Percentiles rank a stretch among this genome's conserved stretches.
Evolutionary conservation across 2,113 vertebrate genomes (phyloP).

Genomic region (Cichladusa arquata): DNA sequence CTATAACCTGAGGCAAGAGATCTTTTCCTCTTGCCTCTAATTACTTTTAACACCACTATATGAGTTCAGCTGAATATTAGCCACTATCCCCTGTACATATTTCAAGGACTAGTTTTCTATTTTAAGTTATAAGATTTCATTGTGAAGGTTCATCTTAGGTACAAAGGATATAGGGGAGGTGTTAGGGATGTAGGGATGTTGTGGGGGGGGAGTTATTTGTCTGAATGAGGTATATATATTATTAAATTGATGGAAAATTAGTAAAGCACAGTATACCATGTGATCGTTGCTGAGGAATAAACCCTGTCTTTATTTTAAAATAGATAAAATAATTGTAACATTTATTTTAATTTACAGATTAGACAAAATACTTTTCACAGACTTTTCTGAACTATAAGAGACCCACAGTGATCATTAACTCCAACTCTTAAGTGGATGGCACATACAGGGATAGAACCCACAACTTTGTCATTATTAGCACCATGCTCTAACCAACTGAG

Average conservation of each 20-base stretch:
- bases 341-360: neutral
- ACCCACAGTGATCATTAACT: neutral
- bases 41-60: neutral
- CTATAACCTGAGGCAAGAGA: neutral
- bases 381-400: neutral
- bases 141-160: neutral
- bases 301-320: neutral
- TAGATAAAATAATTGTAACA: neutral
- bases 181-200: neutral
- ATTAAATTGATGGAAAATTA: neutral
- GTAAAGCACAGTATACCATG: neutral
- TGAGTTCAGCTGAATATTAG: neutral
- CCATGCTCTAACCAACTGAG: neutral
- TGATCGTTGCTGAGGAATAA: neutral
- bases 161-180: neutral
- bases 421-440: neutral
- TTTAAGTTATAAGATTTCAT: neutral
- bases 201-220: neutral
- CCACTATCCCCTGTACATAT: neutral
- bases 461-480: neutral
- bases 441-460: neutral
- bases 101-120: neutral
- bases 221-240: neutral
- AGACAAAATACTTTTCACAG: neutral
- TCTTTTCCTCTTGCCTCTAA: constrained; percentile 4